These are phyloP conservation scores for Heliconius erato DNA, from an alignment of 2,888 invertebrate species.

Conservation along the genomic window DNA sequence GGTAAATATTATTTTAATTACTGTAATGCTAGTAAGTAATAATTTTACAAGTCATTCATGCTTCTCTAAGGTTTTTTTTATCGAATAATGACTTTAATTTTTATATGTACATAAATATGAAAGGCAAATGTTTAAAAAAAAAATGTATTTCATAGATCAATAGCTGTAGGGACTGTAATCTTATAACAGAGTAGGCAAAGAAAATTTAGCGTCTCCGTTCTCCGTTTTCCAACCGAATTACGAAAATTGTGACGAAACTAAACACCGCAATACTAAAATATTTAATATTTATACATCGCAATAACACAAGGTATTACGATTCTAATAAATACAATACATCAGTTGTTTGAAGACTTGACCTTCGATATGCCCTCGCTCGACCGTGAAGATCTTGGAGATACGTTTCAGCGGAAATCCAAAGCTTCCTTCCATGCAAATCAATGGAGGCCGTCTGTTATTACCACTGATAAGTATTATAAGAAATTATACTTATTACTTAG, in stretches of 20 bases:
- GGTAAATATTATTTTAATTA: not conserved
- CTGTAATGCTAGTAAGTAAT: not conserved
- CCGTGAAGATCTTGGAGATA: slow-evolving; percentile 41
- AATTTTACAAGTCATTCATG: not conserved
- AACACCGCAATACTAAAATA: not conserved
- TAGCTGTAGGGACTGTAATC: not conserved
- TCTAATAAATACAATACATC: slow-evolving; percentile 60
- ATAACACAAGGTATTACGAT: slow-evolving; percentile 1
- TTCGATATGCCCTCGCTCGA: slow-evolving; percentile 40
- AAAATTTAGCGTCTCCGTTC: not conserved
- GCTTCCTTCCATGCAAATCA: slow-evolving; percentile 49
- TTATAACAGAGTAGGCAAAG: not conserved
- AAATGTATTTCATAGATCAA: not conserved
- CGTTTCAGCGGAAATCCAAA: slow-evolving; percentile 45
- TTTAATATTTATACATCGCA: not conserved
- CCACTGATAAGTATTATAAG: slow-evolving; percentile 22
- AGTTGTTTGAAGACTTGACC: slow-evolving; percentile 69
- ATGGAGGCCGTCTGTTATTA: slow-evolving; percentile 39
- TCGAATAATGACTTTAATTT: not conserved
- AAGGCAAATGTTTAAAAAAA: too few species aligned
- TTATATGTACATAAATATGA: not conserved
- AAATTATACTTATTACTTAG: slow-evolving; percentile 5
- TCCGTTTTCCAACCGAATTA: too few species aligned
- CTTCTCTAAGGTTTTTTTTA: not conserved
- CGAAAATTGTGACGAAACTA: not conserved